Evolutionary conservation across 1,140 invertebrate genomes (phyloP).

Genomic region (Drosophila repleta): DNA sequence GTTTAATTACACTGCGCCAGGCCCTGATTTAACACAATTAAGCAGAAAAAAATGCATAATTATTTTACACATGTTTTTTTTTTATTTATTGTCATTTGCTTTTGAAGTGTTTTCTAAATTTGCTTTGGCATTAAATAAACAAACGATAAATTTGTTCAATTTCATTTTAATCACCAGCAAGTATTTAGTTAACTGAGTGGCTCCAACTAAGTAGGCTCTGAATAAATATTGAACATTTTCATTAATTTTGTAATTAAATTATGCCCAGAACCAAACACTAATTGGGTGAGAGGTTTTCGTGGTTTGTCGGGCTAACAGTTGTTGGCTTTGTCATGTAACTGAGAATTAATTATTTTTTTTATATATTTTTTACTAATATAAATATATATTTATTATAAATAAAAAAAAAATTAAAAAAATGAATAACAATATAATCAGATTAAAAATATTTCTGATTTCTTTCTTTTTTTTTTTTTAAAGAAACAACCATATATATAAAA

Average conservation of each 20-base stretch:
- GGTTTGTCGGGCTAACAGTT: no score
- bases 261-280: no score
- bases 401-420: no score
- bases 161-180: constrained; percentile 7
- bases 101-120: background rate
- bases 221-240: constrained; percentile 1
- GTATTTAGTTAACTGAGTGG: constrained; percentile 17
- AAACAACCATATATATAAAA: no score
- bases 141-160: background rate
- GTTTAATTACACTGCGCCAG: constrained; percentile 20
- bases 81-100: constrained; percentile 3
- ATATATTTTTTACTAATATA: background rate
- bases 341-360: no score
- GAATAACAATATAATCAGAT: no score
- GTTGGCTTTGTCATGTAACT: no score
- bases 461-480: no score
- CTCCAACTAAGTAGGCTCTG: background rate
- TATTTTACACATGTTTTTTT: no score
- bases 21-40: constrained; percentile 20
- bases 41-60: constrained; percentile 6
- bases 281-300: no score
- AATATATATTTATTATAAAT: no score
- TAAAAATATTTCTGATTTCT: no score
- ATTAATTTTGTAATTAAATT: background rate
- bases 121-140: constrained; percentile 5